Base-by-base conservation (phyloP, 2,113 vertebrate species). In the Daubentonia madagascariensis region DNA sequence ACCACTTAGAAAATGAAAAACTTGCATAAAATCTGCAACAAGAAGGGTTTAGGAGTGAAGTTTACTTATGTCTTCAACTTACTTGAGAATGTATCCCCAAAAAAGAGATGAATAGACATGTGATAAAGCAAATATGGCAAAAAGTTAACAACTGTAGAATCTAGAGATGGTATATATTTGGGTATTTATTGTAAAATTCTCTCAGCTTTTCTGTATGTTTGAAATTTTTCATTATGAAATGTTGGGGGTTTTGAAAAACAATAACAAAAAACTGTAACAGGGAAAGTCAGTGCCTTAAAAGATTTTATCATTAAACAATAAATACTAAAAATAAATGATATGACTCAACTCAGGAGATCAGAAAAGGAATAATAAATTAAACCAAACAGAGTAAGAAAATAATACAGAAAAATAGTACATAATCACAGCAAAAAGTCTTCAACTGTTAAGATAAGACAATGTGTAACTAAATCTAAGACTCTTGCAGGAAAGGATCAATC, bases 201-300 rank as follows among this genome's bases (percentile, higher is more conserved):
- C 48, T 63, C 87, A 93, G 35, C 30, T 89, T 85, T 89, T 93
- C 28, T 73, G 10, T 40, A 72, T 43, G 9, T 54, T 75, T 86
- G 22, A 92, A 86, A 85, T 67, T 48, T 97, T 89, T 86, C 43
- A 93, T 22, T 89, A 85, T 76, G 48, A 96, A 96, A 81, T 37
- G 8, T 9, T 67, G 1, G 45, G 18, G n/a, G 7, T 50, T 94
- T 91, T 76, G 85, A 81, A 93, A 18, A 68, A 88, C 10, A 92
- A 79, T 13, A 92, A 85, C 4, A 35, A 84, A 37, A 25, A 83
- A 91, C 40, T 85, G 72, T 65, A 97, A 73, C 28, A 91, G 30
- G n/a, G 54, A 48, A 95, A 84, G 68, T 68, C 61, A 67, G n/a
- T 57, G 32, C 22, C 59, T 94, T 90, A 83, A 52, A 72, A 50